Evolutionary conservation across 2,888 invertebrate genomes (phyloP), one percentile per base, ranked within the genome.

Genomic region (Mellilla xanthometata): DNA sequence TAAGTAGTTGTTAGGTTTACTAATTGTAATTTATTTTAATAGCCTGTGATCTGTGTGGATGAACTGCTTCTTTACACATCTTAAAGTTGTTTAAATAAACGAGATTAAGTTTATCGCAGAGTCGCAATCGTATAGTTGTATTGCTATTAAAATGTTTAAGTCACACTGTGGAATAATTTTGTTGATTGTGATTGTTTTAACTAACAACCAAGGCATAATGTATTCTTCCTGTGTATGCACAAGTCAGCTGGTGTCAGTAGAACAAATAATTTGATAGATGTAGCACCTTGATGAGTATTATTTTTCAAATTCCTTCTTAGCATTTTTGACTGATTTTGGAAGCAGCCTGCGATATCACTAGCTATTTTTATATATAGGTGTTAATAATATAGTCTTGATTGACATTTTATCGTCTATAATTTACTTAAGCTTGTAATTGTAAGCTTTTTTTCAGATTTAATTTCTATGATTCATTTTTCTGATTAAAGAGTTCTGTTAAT

Each of bases 401-500:
- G 12, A n/a, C 3, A 30, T 13, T 13, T 54, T 58, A 50, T 19
- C 6, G 15, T 5, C 15, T 19, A 55, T 54, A 24, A 7, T 8
- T 34, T 34, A 51, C 51, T 58, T 58, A 49, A 39, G 51, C 39
- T 56, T 55, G 61, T 60, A 19, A 19, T 67, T 65, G 54, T 56
- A 63, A 60, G 66, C 61, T 66, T 50, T 48, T 60, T 62, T 40
- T 55, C 63, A 67, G 71, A 69, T 74, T 69, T 70, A 67, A 70
- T 68, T 73, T 68, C 53, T 32, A 52, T 58, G 68, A 62, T 60
- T 65, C 66, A 61, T 62, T 65, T 2, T 3, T 8, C 24, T 24
- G 8, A n/a, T 24, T 3, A n/a, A 7, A n/a, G 3, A 7, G 4
- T 24, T 24, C 4, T 19, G 3, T 24, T 24, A 24, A 65, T 65